Percentiles rank a stretch among this genome's conserved stretches.
Conservation (phyloP, 2,113 vertebrate genomes). For the Prochilodus magdalenae region DNA sequence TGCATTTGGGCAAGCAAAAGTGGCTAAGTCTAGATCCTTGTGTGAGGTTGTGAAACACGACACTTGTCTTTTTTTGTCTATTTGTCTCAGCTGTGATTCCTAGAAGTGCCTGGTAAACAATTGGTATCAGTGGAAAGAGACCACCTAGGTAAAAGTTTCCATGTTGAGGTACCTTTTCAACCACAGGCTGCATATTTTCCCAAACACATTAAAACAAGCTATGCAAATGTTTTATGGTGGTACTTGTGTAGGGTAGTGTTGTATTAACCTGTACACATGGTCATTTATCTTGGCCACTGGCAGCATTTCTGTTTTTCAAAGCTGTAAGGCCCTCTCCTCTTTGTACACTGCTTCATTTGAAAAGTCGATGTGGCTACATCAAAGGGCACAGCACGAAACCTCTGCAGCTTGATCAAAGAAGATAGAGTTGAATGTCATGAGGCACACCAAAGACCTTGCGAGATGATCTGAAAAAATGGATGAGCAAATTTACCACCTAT, state of each 20-base stretch:
- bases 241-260: slow-evolving; percentile 73
- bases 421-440: not conserved
- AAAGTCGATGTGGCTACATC: slow-evolving; percentile 68
- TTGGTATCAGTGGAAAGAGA: slow-evolving; percentile 74
- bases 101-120: slow-evolving; percentile 76
- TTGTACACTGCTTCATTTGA: slow-evolving; percentile 61
- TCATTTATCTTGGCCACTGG: slow-evolving; percentile 68
- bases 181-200: slow-evolving; percentile 69
- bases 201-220: slow-evolving; percentile 81
- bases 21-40: slow-evolving; percentile 16
- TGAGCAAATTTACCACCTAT: not conserved
- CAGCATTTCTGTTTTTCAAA: slow-evolving; percentile 68
- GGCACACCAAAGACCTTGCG: slow-evolving; percentile 3
- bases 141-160: slow-evolving; percentile 83
- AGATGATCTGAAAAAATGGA: slow-evolving; percentile 35
- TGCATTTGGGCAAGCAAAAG: slow-evolving; percentile 37
- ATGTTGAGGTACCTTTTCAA: slow-evolving; percentile 76
- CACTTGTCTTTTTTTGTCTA: slow-evolving; percentile 62
- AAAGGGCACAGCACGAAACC: slow-evolving; percentile 21
- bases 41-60: slow-evolving; percentile 43
- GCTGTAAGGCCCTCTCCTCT: slow-evolving; percentile 66
- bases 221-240: slow-evolving; percentile 79
- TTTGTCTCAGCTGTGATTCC: slow-evolving; percentile 68
- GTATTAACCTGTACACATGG: slow-evolving; percentile 75
- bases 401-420: slow-evolving; percentile 28